These are phyloP conservation scores for Deroplatys truncata DNA, from an alignment of 2,888 invertebrate species.

Conservation along the genomic window DNA sequence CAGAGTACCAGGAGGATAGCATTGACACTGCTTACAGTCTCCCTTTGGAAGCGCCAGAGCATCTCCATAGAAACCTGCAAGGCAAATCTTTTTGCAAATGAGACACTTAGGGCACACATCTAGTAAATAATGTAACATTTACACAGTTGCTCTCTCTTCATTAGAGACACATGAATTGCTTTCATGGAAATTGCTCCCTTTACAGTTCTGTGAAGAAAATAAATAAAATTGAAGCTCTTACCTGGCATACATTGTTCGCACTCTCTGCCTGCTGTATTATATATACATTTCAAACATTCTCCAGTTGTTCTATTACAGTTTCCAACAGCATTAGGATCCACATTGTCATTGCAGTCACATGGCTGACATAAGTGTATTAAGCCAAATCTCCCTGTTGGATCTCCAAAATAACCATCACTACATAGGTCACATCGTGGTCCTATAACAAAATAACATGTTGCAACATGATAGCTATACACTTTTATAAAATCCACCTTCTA, in stretches of 20 bases:
- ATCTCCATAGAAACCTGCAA: slow-evolving; percentile 84
- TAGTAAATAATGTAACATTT: not conserved
- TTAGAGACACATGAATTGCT: too few species aligned
- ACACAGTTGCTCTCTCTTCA: not conserved
- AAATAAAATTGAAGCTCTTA: slow-evolving; percentile 35
- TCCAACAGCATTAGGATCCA: slow-evolving; percentile 91
- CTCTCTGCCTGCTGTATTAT: slow-evolving; percentile 86
- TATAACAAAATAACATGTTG: slow-evolving; percentile 36
- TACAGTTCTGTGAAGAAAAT: too few species aligned
- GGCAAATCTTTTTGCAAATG: slow-evolving; percentile 3
- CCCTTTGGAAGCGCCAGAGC: slow-evolving; percentile 87
- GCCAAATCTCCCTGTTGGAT: slow-evolving; percentile 69
- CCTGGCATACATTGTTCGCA: slow-evolving; percentile 92
- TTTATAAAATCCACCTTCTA: not conserved
- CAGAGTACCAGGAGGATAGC: slow-evolving; percentile 77
- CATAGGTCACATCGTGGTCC: slow-evolving; percentile 88
- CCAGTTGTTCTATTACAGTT: slow-evolving; percentile 96
- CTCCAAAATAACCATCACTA: slow-evolving; percentile 93
- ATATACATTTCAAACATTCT: slow-evolving; percentile 94
- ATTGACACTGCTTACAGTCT: slow-evolving; percentile 84
- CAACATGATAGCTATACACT: not conserved
- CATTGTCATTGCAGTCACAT: slow-evolving; percentile 92
- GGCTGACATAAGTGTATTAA: slow-evolving; percentile 69
- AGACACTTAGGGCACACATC: not conserved
- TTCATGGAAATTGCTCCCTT: too few species aligned